These are phyloP conservation scores for Arizona elegans DNA, from an alignment of 2,113 vertebrate genomes.

Conservation along the genomic window DNA sequence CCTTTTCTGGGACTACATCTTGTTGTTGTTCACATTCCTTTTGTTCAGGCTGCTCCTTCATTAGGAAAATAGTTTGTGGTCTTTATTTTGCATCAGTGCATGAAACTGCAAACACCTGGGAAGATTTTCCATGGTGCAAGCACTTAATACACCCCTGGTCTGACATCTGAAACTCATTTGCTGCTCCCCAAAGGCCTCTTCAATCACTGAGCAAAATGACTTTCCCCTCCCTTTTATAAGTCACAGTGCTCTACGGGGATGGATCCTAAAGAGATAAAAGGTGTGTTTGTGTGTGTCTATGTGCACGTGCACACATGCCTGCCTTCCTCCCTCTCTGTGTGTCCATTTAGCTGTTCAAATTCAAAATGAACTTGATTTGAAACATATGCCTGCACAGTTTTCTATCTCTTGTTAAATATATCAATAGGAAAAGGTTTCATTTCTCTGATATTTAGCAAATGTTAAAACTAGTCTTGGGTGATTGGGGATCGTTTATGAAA, in stretches of 20 bases:
- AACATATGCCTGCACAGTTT: fast-evolving
- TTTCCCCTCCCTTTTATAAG: slow-evolving; percentile 31
- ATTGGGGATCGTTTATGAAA: slow-evolving; percentile 5
- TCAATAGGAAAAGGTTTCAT: background rate
- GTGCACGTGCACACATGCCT: background rate
- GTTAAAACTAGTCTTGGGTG: background rate
- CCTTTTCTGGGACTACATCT: background rate
- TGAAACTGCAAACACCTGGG: slow-evolving; percentile 63
- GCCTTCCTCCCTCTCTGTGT: background rate
- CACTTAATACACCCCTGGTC: slow-evolving; percentile 15
- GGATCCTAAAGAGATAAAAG: slow-evolving; percentile 31
- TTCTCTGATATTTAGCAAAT: slow-evolving; percentile 19
- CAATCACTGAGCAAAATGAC: slow-evolving; percentile 35
- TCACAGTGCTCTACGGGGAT: slow-evolving; percentile 13
- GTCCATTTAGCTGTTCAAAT: slow-evolving; percentile 17
- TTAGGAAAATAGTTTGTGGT: slow-evolving; percentile 38
- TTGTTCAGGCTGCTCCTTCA: slow-evolving; percentile 24
- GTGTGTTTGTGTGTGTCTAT: fast-evolving
- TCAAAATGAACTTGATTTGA: slow-evolving; percentile 32
- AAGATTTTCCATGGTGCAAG: slow-evolving; percentile 48
- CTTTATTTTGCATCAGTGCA: slow-evolving; percentile 46
- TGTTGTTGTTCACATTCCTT: slow-evolving; percentile 8
- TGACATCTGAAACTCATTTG: slow-evolving; percentile 51
- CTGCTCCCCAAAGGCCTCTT: slow-evolving; percentile 44
- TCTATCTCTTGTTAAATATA: slow-evolving; percentile 16